Conservation (phyloP, 2,888 invertebrate genomes). For the Rhingia rostrata region DNA sequence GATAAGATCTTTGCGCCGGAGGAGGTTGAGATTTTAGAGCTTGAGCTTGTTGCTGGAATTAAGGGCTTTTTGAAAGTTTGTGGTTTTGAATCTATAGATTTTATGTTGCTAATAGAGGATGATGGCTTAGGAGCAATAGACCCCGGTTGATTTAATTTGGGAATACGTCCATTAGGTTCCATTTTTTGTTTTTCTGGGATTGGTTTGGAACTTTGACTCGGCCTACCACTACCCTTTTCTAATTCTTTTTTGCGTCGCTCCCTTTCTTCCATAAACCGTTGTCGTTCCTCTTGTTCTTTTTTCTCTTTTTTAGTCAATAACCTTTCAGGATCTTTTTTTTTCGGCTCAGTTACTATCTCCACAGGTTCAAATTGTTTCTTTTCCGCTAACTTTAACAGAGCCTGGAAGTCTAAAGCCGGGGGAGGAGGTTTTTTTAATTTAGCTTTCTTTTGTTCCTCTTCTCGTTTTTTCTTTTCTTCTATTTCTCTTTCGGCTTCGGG, state of each 20-base stretch:
- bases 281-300: conserved; percentile 88
- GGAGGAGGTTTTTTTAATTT: conserved; percentile 86
- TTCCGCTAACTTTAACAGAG: conserved; percentile 91
- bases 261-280: conserved; percentile 86
- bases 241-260: conserved; percentile 82
- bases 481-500: conserved; percentile 79
- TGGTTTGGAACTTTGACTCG: conserved; percentile 53
- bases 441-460: conserved; percentile 83
- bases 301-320: conserved; percentile 92
- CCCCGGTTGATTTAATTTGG: conserved; percentile 82
- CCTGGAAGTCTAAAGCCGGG: conserved; percentile 91
- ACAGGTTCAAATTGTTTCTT: conserved; percentile 92
- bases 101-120: conserved; percentile 33
- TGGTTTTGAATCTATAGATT: conserved; percentile 78
- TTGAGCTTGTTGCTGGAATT: conserved; percentile 32
- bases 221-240: conserved; percentile 75
- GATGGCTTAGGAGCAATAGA: conserved; percentile 41
- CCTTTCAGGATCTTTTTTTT: conserved; percentile 86
- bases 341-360: conserved; percentile 83
- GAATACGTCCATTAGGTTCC: conserved; percentile 83
- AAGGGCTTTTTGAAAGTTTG: conserved; percentile 75
- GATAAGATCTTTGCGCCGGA: conserved; percentile 6
- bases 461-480: conserved; percentile 79
- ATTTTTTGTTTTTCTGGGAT: conserved; percentile 73
- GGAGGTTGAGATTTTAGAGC: conserved; percentile 42